Conservation (phyloP, 2,888 invertebrate species). For the Cheilosia variabilis region DNA sequence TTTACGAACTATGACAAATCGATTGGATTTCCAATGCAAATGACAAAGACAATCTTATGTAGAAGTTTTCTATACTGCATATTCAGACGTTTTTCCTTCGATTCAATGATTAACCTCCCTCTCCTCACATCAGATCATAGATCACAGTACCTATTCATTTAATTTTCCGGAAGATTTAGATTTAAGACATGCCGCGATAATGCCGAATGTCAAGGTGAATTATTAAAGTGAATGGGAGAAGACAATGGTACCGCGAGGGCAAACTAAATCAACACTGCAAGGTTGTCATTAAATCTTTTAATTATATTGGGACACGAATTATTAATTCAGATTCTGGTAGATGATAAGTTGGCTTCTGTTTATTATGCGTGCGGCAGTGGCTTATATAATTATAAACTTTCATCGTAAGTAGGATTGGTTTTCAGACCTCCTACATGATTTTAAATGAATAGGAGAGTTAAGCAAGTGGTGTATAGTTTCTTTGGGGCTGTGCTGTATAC, state of each 20-base stretch:
- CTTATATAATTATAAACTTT: constrained; percentile 32
- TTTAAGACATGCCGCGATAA: constrained; percentile 13
- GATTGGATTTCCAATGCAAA: constrained; percentile 33
- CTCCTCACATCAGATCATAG: background rate
- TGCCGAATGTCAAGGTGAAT: constrained; percentile 14
- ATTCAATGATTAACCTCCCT: background rate
- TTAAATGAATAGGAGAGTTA: constrained; percentile 6
- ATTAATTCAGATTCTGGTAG: constrained; percentile 35
- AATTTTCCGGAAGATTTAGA: constrained; percentile 35
- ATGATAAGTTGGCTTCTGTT: constrained; percentile 5
- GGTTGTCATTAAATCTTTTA: constrained; percentile 9
- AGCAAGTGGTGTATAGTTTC: background rate
- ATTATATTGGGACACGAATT: constrained; percentile 38
- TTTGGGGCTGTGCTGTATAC: too few species aligned
- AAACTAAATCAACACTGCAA: constrained; percentile 27
- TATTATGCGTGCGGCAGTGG: constrained; percentile 5
- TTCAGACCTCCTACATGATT: constrained; percentile 49
- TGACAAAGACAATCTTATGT: constrained; percentile 18
- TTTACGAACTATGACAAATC: constrained; percentile 41
- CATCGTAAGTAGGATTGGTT: background rate
- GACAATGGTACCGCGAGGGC: constrained; percentile 17
- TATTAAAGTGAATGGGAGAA: constrained; percentile 14
- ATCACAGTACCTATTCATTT: background rate
- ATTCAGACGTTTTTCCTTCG: constrained; percentile 6
- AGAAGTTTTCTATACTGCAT: constrained; percentile 6